A percentile compares a stretch with the other conserved stretches of the same genome.
Conservation (phyloP, 2,113 vertebrate species). For the Tragulus kanchil region DNA sequence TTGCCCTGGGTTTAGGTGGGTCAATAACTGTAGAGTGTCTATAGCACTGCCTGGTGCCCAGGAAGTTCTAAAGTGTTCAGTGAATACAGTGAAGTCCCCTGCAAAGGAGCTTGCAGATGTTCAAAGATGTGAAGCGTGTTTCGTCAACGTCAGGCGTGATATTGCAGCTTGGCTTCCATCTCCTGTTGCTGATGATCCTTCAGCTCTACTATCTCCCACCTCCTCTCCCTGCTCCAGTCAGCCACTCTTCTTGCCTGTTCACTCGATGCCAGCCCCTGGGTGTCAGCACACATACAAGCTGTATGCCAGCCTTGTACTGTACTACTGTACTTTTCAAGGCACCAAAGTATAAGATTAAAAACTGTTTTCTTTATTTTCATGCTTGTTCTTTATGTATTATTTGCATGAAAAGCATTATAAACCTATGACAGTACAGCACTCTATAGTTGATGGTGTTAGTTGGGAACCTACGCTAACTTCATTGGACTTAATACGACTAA, state of each 20-base stretch:
- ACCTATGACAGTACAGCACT: neutral
- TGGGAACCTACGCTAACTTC: neutral
- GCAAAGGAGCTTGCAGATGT: neutral
- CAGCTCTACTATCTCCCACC: neutral
- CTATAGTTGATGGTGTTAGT: neutral
- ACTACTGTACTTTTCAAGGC: neutral
- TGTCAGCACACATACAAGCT: too few relatives aligned
- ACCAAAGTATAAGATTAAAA: neutral
- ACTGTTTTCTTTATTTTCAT: neutral
- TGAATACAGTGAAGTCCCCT: neutral
- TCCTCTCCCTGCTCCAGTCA: neutral
- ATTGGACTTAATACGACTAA: neutral
- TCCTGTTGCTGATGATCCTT: neutral
- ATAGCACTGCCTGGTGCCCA: accelerated
- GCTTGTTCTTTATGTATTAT: neutral
- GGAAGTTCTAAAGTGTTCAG: neutral
- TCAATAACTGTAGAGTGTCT: neutral
- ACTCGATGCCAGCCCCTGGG: neutral
- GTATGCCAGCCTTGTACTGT: neutral
- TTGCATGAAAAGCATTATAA: neutral
- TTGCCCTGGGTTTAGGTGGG: too few relatives aligned
- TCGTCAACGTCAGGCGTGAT: neutral
- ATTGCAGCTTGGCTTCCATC: neutral
- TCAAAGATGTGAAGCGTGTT: neutral
- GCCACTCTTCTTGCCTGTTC: neutral